A percentile compares a stretch with the other conserved stretches of the same genome.
These are phyloP conservation scores for Heterotis niloticus DNA, from an alignment of 2,113 vertebrate species.

Conservation along the genomic window DNA sequence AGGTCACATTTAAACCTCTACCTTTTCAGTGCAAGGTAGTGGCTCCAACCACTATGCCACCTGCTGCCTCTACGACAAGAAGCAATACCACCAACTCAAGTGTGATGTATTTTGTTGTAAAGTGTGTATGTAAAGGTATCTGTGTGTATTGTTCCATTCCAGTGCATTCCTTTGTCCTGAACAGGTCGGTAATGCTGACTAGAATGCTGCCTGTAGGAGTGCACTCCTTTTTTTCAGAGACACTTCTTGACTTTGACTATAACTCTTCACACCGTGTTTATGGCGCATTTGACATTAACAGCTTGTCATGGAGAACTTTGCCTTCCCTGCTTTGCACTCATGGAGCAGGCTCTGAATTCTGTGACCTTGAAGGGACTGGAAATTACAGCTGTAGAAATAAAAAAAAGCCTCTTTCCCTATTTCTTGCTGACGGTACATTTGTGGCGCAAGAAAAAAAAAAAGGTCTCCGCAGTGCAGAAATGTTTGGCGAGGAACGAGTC, in stretches of 20 bases:
- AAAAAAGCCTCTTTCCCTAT: neutral
- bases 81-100: too few species aligned
- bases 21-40: too few species aligned
- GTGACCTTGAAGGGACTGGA: conserved; percentile 24
- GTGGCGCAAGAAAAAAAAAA: neutral
- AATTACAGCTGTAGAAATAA: conserved; percentile 1
- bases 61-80: too few species aligned
- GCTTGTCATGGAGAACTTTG: conserved; percentile 18
- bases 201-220: neutral
- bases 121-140: neutral
- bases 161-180: neutral
- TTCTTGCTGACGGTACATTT: conserved; percentile 19
- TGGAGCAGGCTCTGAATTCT: neutral
- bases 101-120: too few species aligned
- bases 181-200: neutral
- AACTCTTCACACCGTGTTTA: conserved; percentile 25
- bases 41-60: too few species aligned
- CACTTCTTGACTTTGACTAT: neutral
- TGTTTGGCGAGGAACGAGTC: neutral
- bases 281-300: conserved; percentile 24
- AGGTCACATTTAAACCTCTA: too few species aligned
- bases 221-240: conserved; percentile 12
- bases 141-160: neutral
- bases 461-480: conserved; percentile 6
- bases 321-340: neutral